These are phyloP conservation scores for Metalampra italica DNA, from an alignment of 2,888 invertebrate species.

Conservation along the genomic window DNA sequence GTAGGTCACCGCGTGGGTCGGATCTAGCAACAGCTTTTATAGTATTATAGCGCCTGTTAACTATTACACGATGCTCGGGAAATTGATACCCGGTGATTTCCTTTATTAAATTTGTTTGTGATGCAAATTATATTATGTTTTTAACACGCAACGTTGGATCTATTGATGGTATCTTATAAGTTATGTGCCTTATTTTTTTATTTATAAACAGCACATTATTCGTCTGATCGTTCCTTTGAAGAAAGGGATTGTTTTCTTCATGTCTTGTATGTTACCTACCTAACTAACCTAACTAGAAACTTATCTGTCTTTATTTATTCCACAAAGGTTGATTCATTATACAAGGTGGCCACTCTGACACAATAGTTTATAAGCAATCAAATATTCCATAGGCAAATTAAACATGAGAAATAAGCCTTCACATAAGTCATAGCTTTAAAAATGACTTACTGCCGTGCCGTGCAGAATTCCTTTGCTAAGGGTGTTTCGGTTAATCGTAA, in stretches of 20 bases:
- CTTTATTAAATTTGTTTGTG: neutral
- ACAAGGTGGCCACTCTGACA: no score
- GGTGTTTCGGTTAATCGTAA: conserved; percentile 48
- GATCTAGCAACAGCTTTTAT: conserved; percentile 54
- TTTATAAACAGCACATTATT: no score
- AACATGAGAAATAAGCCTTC: neutral
- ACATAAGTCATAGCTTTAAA: conserved; percentile 21
- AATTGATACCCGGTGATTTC: conserved; percentile 4
- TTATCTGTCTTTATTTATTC: no score
- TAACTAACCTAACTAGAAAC: no score
- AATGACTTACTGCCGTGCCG: conserved; percentile 29
- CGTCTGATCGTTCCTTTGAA: no score
- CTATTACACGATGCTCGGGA: conserved; percentile 1
- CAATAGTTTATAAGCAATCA: neutral
- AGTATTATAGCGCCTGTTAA: conserved; percentile 19
- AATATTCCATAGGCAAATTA: neutral
- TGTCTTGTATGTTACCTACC: no score
- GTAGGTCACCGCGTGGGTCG: conserved; percentile 72
- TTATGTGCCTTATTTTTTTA: no score
- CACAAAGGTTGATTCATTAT: no score
- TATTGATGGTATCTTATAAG: no score
- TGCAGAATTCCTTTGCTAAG: conserved; percentile 34
- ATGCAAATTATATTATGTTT: neutral
- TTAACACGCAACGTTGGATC: no score
- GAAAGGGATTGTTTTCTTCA: no score